Evolutionary conservation across 2,113 vertebrate species (phyloP).

Genomic region (Atlantisia rogersi): DNA sequence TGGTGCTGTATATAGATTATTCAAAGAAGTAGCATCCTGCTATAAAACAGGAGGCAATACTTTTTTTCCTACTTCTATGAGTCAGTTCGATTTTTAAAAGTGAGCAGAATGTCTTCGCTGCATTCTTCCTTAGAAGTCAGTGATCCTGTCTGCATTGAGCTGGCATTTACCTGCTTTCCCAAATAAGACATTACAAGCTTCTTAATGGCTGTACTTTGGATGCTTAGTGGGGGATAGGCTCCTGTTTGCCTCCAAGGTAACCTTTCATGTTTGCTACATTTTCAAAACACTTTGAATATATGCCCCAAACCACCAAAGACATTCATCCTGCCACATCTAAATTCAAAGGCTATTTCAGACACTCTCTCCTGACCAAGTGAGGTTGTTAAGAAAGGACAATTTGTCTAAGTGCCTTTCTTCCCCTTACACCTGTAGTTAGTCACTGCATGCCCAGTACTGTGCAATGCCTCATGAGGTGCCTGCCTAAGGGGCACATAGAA

Average conservation of each 20-base stretch:
- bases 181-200: background rate
- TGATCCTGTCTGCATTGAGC: conserved; percentile 11
- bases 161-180: background rate
- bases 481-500: background rate
- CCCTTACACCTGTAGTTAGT: background rate
- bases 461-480: background rate
- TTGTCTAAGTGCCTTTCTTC: background rate
- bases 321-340: background rate
- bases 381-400: background rate
- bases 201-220: conserved; percentile 16
- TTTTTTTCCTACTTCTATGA: background rate
- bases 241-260: conserved; percentile 42
- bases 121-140: background rate
- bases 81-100: background rate
- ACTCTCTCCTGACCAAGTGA: background rate
- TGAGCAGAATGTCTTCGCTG: background rate
- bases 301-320: background rate
- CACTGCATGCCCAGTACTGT: too few relatives aligned
- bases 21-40: background rate
- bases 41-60: background rate
- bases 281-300: background rate
- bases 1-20: background rate
- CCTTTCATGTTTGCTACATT: background rate
- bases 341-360: background rate
- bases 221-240: background rate